These are phyloP conservation scores for Gnatocerus cornutus DNA, from an alignment of 2,888 invertebrate species.

Conservation along the genomic window DNA sequence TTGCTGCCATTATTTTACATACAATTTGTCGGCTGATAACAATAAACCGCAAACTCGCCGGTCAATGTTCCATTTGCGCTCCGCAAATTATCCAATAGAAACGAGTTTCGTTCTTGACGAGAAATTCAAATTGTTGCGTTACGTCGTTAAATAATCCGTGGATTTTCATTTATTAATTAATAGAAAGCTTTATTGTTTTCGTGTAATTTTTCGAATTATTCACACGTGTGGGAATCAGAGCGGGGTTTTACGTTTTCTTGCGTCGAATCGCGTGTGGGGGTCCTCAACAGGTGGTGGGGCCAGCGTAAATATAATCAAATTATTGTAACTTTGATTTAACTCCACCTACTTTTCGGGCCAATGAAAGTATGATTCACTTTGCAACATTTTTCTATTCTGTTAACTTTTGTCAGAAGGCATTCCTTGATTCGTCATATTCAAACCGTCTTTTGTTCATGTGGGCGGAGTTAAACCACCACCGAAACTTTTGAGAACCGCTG, in stretches of 20 bases:
- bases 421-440: no score
- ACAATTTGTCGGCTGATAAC: slow-evolving; percentile 25
- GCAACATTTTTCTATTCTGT: no score
- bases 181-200: slow-evolving; percentile 16
- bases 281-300: not conserved
- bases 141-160: slow-evolving; percentile 16
- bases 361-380: no score
- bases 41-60: slow-evolving; percentile 35
- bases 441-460: no score
- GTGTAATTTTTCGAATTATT: not conserved
- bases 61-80: slow-evolving; percentile 29
- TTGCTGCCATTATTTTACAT: slow-evolving; percentile 26
- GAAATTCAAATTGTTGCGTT: slow-evolving; percentile 2
- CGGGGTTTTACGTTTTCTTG: slow-evolving; percentile 17
- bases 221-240: slow-evolving; percentile 19
- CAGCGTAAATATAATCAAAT: not conserved
- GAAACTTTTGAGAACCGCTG: not conserved
- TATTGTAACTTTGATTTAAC: no score
- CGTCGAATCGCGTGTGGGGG: slow-evolving; percentile 4
- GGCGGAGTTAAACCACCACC: no score
- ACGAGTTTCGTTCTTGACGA: not conserved
- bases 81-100: slow-evolving; percentile 25
- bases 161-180: slow-evolving; percentile 16
- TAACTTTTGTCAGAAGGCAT: no score
- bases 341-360: no score